These are phyloP conservation scores for Agrypnus murinus DNA, from an alignment of 2,888 invertebrate species.

Conservation along the genomic window DNA sequence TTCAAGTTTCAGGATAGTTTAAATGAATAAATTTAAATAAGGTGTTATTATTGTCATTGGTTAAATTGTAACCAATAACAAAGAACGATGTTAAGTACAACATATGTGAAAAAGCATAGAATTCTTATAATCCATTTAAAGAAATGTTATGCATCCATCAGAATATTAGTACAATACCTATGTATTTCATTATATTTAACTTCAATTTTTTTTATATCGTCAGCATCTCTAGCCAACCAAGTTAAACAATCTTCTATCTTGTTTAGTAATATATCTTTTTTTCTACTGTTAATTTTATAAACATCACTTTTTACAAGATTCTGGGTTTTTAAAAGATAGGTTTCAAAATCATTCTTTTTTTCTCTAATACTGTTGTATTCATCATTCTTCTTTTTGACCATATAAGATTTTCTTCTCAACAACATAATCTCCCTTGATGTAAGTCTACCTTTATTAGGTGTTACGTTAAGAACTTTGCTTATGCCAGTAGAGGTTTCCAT, in stretches of 20 bases:
- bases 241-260: slow-evolving; percentile 5
- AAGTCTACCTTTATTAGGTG: slow-evolving; percentile 97
- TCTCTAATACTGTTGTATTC: background rate
- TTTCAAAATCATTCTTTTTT: background rate
- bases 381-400: slow-evolving; percentile 12
- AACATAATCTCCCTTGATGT: slow-evolving; percentile 94
- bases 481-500: slow-evolving; percentile 99
- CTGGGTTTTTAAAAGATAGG: background rate
- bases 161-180: background rate
- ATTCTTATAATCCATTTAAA: too few relatives aligned
- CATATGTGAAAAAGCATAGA: too few relatives aligned
- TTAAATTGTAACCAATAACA: too few relatives aligned
- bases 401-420: slow-evolving; percentile 14
- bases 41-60: too few relatives aligned
- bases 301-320: background rate
- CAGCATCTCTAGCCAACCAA: slow-evolving; percentile 7
- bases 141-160: too few relatives aligned
- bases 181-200: background rate
- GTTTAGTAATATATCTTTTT: background rate
- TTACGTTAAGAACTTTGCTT: slow-evolving; percentile 98
- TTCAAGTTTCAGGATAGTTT: too few relatives aligned
- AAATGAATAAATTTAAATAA: too few relatives aligned
- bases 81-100: too few relatives aligned
- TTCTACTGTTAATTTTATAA: background rate
- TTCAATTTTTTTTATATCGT: slow-evolving; percentile 1